Evolutionary conservation across 1,140 invertebrate species (phyloP), one percentile per base, ranked within the genome.

Genomic region (Subanguina moxae): DNA sequence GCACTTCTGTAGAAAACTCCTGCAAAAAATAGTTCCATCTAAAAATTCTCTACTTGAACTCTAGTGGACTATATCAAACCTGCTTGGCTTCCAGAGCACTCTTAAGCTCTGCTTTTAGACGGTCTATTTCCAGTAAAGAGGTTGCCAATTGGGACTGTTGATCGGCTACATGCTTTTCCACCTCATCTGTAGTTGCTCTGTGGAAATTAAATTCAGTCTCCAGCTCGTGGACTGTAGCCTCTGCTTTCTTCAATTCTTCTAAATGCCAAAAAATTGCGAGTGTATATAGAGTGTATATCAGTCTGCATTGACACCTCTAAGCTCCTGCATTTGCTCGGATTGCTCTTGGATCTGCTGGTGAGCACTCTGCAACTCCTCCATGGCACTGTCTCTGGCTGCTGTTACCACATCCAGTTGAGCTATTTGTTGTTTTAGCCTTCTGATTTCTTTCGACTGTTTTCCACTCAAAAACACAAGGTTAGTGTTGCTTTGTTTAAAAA

Each of bases 271-370:
- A 46, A 15, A 46, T 46, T 15, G 21, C 45, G 21, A 15, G 45
- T 21, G 45, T 46, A 21, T 21, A 21, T 46, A 15, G 15, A 15
- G 21, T 15, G 21, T 46, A 46, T 46, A 21, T 15, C 45, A 46
- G n/a, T n/a, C n/a, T n/a, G n/a, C n/a, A n/a, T n/a, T n/a, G n/a
- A 56, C 21, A 67, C 67, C 46, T 74, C 23, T 68, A n/a, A 69
- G 30, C 15, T 71, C 32, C 23, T 28, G n/a, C 9, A 69, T 28
- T 19, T 30, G 71, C 23, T 32, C 19, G 27, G 21, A 19, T 64
- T 71, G 69, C 43, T 71, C 67, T 19, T 74, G 58, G 23, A 73
- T 46, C 23, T 62, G 58, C 25, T 65, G 43, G 23, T 73, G 71
- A 17, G 66, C 52, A 25, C 42, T 27, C 64, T 71, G 67, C 19